Evolutionary conservation across 2,113 vertebrate genomes (phyloP).

Genomic region (Circaetus gallicus): DNA sequence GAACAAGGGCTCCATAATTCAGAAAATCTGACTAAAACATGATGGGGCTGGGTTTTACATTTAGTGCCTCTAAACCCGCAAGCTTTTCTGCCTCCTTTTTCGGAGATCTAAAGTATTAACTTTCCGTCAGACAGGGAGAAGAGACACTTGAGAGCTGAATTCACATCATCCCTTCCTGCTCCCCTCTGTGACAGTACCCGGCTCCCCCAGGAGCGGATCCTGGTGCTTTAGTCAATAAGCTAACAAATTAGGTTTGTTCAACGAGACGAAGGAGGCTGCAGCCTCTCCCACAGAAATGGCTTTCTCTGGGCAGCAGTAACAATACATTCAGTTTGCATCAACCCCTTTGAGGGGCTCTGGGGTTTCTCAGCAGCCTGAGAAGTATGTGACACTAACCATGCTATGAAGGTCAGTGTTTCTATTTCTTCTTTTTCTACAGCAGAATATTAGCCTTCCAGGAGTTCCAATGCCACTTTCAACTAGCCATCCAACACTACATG

Average conservation of each 20-base stretch:
- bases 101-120: not conserved
- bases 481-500: not conserved
- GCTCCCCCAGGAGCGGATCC: not conserved
- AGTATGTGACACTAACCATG: not conserved
- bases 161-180: not conserved
- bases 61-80: not conserved
- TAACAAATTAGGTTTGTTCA: not conserved
- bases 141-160: not conserved
- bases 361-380: not conserved
- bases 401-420: not conserved
- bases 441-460: not conserved
- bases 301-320: not conserved
- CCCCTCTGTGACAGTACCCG: not conserved
- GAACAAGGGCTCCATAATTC: not conserved
- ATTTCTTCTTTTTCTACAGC: not conserved
- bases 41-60: not conserved
- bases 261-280: not conserved
- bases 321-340: not conserved
- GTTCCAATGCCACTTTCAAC: not conserved
- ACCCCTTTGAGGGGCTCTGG: not conserved
- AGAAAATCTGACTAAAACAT: not conserved
- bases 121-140: not conserved
- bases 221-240: not conserved
- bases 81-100: not conserved
- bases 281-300: not conserved